These are phyloP conservation scores for Mystacornis crossleyi DNA, from an alignment of 2,113 vertebrate species.

Conservation along the genomic window DNA sequence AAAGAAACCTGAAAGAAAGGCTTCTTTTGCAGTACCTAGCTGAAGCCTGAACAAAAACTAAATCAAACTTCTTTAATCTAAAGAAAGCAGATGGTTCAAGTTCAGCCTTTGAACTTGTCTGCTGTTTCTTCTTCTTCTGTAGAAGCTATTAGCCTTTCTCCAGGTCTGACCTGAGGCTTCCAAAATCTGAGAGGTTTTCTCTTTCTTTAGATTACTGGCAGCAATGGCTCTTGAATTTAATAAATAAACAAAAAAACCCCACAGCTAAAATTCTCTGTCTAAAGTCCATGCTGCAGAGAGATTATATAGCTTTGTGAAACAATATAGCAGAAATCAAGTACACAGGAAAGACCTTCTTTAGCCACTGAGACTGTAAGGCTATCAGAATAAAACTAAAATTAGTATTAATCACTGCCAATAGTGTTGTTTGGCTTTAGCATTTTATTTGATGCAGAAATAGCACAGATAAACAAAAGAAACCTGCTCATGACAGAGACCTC, in stretches of 20 bases:
- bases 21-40: neutral
- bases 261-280: neutral
- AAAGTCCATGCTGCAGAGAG: rapidly evolving
- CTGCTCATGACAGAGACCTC: neutral
- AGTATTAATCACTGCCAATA: neutral
- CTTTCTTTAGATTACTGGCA: neutral
- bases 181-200: neutral
- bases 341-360: neutral
- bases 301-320: neutral
- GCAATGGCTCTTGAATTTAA: neutral
- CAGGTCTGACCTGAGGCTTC: neutral
- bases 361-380: neutral
- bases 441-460: neutral
- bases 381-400: neutral
- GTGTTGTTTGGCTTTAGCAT: neutral
- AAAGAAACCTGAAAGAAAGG: neutral
- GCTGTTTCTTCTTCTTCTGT: neutral
- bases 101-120: neutral
- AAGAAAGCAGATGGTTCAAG: neutral
- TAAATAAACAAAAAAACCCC: neutral
- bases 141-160: neutral
- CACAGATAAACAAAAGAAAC: neutral
- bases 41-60: neutral
- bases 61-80: neutral
- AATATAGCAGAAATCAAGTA: neutral